Base-by-base conservation (phyloP, 2,113 vertebrate species). In the Leptodactylus fuscus region DNA sequence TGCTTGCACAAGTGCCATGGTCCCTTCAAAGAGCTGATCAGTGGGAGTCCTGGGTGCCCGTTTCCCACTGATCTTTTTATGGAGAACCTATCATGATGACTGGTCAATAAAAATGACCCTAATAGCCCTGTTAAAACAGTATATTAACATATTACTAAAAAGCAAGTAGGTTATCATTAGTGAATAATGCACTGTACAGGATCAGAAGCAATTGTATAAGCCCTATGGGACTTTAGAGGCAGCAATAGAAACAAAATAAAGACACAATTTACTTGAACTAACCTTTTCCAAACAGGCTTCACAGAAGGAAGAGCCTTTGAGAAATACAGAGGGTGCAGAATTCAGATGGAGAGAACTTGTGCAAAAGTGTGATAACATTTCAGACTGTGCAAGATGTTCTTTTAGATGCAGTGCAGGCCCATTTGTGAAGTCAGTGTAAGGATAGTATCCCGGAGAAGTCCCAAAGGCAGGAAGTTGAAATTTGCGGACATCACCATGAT, bases 261-360 rank as follows among this genome's bases (percentile, higher is more conserved):
- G 86, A 67, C 27, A 36, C 1, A 5, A 15, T 29, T 29, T 2
- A 15, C n/a, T 29, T 38, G 22, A 22, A 99, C 98, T 87, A 94
- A 99, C 98, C 98, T 99, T 97, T 88, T 93, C 95, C 82, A 97
- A 91, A 94, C 96, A 97, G 88, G 96, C 95, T 93, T 90, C 94
- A 92, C 97, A 97, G 95, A 94, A 96, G 93, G 96, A 96, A 74
- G 93, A 94, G 90, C 96, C 97, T 92, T 96, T 97, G 91, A 97
- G 92, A 93, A 93, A 97, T 88, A 96, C 91, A 0, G 95, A 92
- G 91, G 93, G 95, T 88, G 96, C 93, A 90, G 97, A 87, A 90
- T 94, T 96, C 85, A 97, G 93, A 94, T 97, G 97, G 91, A 97
- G 91, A 91, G 97, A 92, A 90, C 95, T 95, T 94, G 96, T 93